A percentile compares a stretch with the other conserved stretches of the same genome.
These are phyloP conservation scores for Bibio marci DNA, from an alignment of 2,888 invertebrate genomes.

Conservation along the genomic window DNA sequence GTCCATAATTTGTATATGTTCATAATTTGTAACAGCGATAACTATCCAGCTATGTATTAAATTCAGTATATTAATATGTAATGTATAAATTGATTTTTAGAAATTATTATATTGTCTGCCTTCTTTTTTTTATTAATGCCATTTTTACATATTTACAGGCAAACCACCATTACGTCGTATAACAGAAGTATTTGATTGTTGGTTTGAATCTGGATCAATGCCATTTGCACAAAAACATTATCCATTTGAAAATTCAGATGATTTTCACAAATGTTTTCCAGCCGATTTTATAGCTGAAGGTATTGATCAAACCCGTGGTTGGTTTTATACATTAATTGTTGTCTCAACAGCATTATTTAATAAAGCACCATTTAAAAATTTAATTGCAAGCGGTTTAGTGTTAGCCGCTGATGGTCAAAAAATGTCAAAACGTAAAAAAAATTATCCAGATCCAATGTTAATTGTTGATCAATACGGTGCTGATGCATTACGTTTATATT, in stretches of 20 bases:
- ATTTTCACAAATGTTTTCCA: constrained; percentile 82
- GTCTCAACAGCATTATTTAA: constrained; percentile 90
- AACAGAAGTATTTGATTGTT: constrained; percentile 95
- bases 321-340: constrained; percentile 98
- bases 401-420: constrained; percentile 96
- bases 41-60: too few species aligned
- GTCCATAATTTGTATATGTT: too few species aligned
- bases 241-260: constrained; percentile 82
- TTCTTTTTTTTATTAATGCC: too few species aligned
- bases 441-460: constrained; percentile 93
- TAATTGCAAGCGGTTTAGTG: constrained; percentile 91
- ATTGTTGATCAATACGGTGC: constrained; percentile 87
- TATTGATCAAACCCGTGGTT: constrained; percentile 93
- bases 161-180: constrained; percentile 72
- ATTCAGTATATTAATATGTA: too few species aligned
- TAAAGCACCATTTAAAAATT: constrained; percentile 93
- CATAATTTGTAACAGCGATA: too few species aligned
- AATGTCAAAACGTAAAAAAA: constrained; percentile 98
- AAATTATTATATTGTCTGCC: too few species aligned
- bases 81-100: too few species aligned
- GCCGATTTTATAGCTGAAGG: constrained; percentile 99
- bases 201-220: constrained; percentile 99
- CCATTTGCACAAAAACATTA: constrained; percentile 94
- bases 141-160: too few species aligned
- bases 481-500: constrained; percentile 87